Base-by-base conservation (phyloP, 2,888 invertebrate species). In the Xestobium rufovillosum region DNA sequence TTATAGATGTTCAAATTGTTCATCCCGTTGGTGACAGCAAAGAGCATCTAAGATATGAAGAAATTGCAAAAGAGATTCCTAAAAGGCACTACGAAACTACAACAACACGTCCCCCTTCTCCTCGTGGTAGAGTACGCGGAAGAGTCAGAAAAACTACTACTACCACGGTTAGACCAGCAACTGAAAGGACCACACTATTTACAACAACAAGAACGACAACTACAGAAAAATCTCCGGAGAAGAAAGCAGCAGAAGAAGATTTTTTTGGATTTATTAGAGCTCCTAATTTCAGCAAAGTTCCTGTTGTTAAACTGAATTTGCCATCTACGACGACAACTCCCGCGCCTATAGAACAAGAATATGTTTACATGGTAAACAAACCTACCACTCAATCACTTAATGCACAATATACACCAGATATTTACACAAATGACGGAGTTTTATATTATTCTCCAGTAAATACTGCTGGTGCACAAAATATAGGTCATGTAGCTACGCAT, bases 211-310 rank as follows among this genome's bases (percentile, higher is more conserved):
- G 57, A 1, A 55, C 56, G 2, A 44, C 58, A 3, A 48, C 53
- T 2, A 48, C 58, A 2, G 45, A 4, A 14, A 44, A 15, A 39
- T 41, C 37, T 9, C 30, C 43, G 10, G 31, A 38, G 11, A 55
- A 52, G 17, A 52, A 53, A 17, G 58, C 59, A 13, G 51, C 55
- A 16, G 51, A 60, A 25, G 64, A 66, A 38, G 63, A 68, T 43
- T 67, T 66, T 36, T 71, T 69, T 43, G 71, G 71, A 10, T 72
- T 71, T 44, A 66, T 70, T 42, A 62, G 69, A 34, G 52, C 60
- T 17, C 70, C 72, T n/a, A 66, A 56, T 41, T 70, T 65, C 50
- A 59, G 51, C 17, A 42, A 26, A 31, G 35, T 32, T 15, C 15
- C 13, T 4, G 31, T 45, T 39, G 36, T 35, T 17, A 37, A 37